Conservation (phyloP, 92 coral and sea anemone species). For the Porites cylindrica region DNA sequence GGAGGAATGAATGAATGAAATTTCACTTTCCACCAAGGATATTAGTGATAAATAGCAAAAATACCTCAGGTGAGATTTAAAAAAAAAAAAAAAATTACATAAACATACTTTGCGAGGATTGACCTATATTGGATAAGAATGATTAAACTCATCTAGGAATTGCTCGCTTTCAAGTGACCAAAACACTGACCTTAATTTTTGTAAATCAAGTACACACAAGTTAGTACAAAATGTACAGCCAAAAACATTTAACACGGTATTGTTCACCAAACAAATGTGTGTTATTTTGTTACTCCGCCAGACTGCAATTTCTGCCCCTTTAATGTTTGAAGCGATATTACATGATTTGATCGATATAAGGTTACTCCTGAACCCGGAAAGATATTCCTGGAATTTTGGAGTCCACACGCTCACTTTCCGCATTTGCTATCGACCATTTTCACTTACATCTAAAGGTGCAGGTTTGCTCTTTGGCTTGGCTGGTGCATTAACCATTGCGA, state of each 20-base stretch:
- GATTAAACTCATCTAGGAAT: too few species aligned
- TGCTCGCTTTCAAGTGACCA: neutral
- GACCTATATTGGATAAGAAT: neutral
- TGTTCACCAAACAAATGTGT: neutral
- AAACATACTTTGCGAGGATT: neutral
- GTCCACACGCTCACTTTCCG: constrained; percentile 4
- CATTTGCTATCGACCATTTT: neutral
- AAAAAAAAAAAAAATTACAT: too few species aligned
- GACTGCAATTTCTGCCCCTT: neutral
- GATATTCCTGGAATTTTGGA: constrained; percentile 37
- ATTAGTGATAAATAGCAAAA: neutral
- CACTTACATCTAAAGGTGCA: constrained; percentile 93
- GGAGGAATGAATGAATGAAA: neutral
- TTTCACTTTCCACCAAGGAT: neutral
- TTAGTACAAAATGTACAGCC: neutral
- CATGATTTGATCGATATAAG: neutral
- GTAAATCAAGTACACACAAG: neutral
- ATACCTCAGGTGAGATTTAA: neutral
- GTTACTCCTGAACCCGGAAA: neutral
- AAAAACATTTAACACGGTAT: neutral
- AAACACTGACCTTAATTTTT: too few species aligned
- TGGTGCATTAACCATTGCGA: constrained; percentile 53
- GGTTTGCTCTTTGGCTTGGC: constrained; percentile 84
- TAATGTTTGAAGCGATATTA: neutral
- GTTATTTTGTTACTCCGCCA: neutral